Conservation (phyloP, 2,888 invertebrate species). For the Hypolimnas misippus region DNA sequence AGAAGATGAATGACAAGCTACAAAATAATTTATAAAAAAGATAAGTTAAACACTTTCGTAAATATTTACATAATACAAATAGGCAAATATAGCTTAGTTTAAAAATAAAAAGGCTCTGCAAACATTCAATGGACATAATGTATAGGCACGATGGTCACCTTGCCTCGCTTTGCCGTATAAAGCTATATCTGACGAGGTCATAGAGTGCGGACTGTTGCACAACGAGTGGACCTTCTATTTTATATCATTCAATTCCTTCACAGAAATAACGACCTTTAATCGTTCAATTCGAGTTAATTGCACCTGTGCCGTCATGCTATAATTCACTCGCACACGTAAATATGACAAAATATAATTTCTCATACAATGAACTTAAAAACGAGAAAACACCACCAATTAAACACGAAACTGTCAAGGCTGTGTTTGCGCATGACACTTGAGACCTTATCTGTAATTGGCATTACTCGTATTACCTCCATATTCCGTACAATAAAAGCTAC, state of each 20-base stretch:
- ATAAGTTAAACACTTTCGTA: not conserved
- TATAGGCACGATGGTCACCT: conserved; percentile 59
- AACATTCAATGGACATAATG: conserved; percentile 7
- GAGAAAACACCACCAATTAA: conserved; percentile 1
- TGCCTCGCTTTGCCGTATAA: conserved; percentile 74
- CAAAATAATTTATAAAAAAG: too few species aligned
- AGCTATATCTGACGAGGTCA: conserved; percentile 76
- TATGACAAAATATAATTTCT: conserved; percentile 4
- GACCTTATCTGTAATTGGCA: not conserved
- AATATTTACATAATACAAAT: not conserved
- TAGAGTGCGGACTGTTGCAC: conserved; percentile 61
- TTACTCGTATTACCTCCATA: not conserved
- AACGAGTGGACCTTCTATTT: conserved; percentile 53
- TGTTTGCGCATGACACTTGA: not conserved
- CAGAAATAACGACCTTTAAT: conserved; percentile 5
- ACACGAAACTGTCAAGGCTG: conserved; percentile 9
- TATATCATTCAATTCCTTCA: conserved; percentile 29
- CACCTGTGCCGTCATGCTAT: not conserved
- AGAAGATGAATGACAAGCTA: not conserved
- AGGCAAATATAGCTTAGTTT: not conserved
- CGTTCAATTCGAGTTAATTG: conserved; percentile 12
- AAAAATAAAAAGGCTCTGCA: not conserved
- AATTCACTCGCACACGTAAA: not conserved
- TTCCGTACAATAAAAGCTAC: not conserved
- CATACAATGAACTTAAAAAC: not conserved